These are phyloP conservation scores for Erebia ligea DNA, from an alignment of 2,888 invertebrate species.

Conservation along the genomic window DNA sequence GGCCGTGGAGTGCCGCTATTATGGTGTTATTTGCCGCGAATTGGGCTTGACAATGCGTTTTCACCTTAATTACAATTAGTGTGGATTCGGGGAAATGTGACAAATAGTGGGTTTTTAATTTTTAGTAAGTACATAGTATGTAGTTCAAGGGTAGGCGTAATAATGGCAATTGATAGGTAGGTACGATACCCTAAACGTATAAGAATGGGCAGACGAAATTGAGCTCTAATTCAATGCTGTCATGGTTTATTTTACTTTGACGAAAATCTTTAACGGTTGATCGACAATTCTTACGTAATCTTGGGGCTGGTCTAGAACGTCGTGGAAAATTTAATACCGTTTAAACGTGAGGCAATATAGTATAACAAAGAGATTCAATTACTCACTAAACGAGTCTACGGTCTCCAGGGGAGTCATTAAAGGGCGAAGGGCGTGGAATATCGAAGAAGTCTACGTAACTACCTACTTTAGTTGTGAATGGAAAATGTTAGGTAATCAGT, in stretches of 20 bases:
- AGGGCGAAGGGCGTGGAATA: not conserved
- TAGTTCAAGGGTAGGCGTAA: too few relatives aligned
- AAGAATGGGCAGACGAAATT: too few relatives aligned
- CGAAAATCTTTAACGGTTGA: too few relatives aligned
- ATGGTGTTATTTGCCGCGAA: constrained; percentile 5
- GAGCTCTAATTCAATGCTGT: too few relatives aligned
- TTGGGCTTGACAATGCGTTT: constrained; percentile 1
- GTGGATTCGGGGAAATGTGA: constrained; percentile 1
- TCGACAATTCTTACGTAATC: too few relatives aligned
- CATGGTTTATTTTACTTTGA: too few relatives aligned
- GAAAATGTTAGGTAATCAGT: constrained; percentile 2
- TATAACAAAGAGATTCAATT: not conserved
- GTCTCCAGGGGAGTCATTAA: not conserved
- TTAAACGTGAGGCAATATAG: not conserved
- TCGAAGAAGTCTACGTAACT: not conserved
- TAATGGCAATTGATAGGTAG: too few relatives aligned
- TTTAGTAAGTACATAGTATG: not conserved
- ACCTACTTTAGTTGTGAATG: not conserved
- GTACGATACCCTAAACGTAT: too few relatives aligned
- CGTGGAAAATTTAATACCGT: constrained; percentile 16
- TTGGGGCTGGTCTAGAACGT: not conserved
- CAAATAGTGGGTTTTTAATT: not conserved
- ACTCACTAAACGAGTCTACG: not conserved
- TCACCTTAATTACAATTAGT: not conserved
- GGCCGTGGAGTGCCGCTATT: not conserved